These are phyloP conservation scores for Drosophila parthenogenetica DNA, from an alignment of 2,888 invertebrate species.

Conservation along the genomic window DNA sequence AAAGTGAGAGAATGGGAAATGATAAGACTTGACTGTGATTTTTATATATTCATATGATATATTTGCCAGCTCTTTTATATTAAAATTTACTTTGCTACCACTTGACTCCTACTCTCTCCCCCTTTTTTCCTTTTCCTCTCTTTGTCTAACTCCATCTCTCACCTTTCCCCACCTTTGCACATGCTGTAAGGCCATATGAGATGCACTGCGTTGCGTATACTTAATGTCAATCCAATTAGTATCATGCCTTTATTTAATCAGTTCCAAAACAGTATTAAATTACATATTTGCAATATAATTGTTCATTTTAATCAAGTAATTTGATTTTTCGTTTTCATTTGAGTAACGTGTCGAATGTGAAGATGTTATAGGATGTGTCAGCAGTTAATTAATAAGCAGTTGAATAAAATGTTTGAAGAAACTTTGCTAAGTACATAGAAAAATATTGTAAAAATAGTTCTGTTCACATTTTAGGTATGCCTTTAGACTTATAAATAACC, in stretches of 20 bases:
- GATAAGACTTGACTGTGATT: constrained; percentile 13
- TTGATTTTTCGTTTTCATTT: too few relatives aligned
- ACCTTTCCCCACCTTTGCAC: background rate
- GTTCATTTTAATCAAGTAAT: constrained; percentile 12
- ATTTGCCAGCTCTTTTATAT: constrained; percentile 28
- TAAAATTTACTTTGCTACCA: constrained; percentile 1
- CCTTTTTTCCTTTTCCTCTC: background rate
- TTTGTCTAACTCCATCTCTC: too few relatives aligned
- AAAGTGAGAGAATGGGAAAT: background rate
- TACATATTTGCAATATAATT: constrained; percentile 27
- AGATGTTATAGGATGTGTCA: too few relatives aligned
- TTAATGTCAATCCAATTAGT: constrained; percentile 45
- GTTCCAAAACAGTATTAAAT: constrained; percentile 27
- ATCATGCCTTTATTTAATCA: constrained; percentile 16
- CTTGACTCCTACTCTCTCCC: background rate
- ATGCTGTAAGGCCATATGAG: constrained; percentile 15
- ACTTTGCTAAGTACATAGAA: too few relatives aligned
- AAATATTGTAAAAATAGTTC: too few relatives aligned
- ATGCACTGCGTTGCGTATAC: constrained; percentile 33
- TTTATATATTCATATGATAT: constrained; percentile 14
- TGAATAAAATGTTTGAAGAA: too few relatives aligned
- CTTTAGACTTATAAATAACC: background rate
- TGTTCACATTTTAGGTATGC: too few relatives aligned
- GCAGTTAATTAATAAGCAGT: too few relatives aligned
- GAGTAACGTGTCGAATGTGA: too few relatives aligned